A percentile compares a stretch with the other conserved stretches of the same genome.
These are phyloP conservation scores for Parnassius apollo DNA, from an alignment of 2,888 invertebrate genomes.

Conservation along the genomic window DNA sequence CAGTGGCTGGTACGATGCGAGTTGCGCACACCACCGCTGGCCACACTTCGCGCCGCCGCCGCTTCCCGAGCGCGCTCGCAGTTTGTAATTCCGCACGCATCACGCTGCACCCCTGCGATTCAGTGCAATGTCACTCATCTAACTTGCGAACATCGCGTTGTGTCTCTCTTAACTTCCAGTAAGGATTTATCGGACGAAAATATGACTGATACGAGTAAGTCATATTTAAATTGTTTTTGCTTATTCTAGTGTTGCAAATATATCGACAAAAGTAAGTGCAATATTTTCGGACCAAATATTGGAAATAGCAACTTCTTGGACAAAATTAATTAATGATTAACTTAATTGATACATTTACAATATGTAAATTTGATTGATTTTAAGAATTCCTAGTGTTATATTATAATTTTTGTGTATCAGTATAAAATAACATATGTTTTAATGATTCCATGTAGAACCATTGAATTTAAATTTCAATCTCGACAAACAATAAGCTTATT, in stretches of 20 bases:
- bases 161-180: constrained; percentile 29
- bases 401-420: constrained; percentile 2
- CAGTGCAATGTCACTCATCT: constrained; percentile 64
- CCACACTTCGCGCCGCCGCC: constrained; percentile 53
- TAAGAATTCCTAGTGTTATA: no score
- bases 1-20: constrained; percentile 59
- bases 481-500: constrained; percentile 10
- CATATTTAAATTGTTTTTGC: constrained; percentile 20
- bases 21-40: constrained; percentile 40
- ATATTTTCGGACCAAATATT: no score
- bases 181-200: constrained; percentile 45
- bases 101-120: constrained; percentile 57
- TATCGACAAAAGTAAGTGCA: no score
- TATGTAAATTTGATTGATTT: no score
- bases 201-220: constrained; percentile 51
- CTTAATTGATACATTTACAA: no score
- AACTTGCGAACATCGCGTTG: constrained; percentile 36
- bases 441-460: not conserved
- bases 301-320: no score
- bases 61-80: constrained; percentile 28
- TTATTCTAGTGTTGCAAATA: no score
- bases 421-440: not conserved
- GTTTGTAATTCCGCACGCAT: constrained; percentile 56
- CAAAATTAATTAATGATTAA: no score
- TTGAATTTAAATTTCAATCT: constrained; percentile 5